Conservation (phyloP, 1,140 invertebrate genomes). For the Pachypsylla venusta region DNA sequence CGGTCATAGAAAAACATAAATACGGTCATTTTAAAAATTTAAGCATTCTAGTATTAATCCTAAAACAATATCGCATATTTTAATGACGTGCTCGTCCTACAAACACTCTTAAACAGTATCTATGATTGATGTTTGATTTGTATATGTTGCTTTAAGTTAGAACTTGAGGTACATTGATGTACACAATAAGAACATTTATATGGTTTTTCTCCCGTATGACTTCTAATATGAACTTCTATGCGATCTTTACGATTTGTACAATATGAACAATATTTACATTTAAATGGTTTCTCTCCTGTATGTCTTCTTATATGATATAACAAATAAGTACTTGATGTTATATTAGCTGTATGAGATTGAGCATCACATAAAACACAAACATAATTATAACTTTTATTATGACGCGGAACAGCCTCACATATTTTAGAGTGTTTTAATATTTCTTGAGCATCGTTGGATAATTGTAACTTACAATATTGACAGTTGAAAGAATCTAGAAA, state of each 20-base stretch:
- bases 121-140: neutral
- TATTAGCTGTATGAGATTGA: no score
- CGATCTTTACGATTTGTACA: neutral
- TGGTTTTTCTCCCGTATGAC: constrained; percentile 4
- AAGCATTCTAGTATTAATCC: no score
- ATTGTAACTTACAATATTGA: neutral
- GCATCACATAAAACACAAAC: neutral
- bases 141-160: neutral
- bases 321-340: neutral
- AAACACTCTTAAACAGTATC: no score
- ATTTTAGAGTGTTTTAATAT: neutral
- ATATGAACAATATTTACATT: neutral
- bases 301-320: constrained; percentile 2
- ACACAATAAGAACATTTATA: neutral
- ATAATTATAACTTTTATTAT: neutral
- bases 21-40: no score
- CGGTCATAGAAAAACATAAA: no score
- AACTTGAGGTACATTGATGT: neutral
- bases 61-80: no score
- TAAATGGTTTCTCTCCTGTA: neutral
- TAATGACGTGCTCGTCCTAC: no score
- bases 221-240: neutral
- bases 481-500: neutral
- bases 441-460: neutral
- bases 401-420: neutral